Evolutionary conservation across 2,888 invertebrate species (phyloP).

Genomic region (Noctua janthe): DNA sequence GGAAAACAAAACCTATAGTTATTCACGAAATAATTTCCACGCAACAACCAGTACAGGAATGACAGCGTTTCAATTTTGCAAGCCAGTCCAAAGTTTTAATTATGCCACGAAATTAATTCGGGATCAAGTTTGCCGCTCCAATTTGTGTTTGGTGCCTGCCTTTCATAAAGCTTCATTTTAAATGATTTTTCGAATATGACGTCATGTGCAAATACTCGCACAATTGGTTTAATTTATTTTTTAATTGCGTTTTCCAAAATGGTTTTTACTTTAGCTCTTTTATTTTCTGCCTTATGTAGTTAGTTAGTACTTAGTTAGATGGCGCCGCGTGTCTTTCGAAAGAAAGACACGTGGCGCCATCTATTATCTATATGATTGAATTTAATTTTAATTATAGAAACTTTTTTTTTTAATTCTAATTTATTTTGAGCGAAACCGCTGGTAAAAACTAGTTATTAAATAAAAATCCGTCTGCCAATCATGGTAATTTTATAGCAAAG

Average conservation of each 20-base stretch:
- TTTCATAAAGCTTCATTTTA: conserved; percentile 51
- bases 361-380: no score
- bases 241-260: conserved; percentile 2
- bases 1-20: conserved; percentile 48
- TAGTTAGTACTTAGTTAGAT: no score
- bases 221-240: conserved; percentile 23
- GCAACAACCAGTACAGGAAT: conserved; percentile 61
- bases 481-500: no score
- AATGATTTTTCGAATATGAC: conserved; percentile 52
- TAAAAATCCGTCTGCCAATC: no score
- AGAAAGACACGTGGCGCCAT: no score
- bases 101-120: conserved; percentile 79
- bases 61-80: conserved; percentile 73
- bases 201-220: conserved; percentile 26
- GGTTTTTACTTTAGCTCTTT: not conserved
- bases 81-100: conserved; percentile 78
- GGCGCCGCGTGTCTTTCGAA: no score
- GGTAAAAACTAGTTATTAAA: no score
- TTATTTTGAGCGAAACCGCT: no score
- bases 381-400: no score
- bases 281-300: no score
- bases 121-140: conserved; percentile 68
- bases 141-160: conserved; percentile 53
- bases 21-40: conserved; percentile 70
- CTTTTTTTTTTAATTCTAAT: no score